Evolutionary conservation across 2,888 invertebrate species (phyloP).

Genomic region (Drosophila crucigera): DNA sequence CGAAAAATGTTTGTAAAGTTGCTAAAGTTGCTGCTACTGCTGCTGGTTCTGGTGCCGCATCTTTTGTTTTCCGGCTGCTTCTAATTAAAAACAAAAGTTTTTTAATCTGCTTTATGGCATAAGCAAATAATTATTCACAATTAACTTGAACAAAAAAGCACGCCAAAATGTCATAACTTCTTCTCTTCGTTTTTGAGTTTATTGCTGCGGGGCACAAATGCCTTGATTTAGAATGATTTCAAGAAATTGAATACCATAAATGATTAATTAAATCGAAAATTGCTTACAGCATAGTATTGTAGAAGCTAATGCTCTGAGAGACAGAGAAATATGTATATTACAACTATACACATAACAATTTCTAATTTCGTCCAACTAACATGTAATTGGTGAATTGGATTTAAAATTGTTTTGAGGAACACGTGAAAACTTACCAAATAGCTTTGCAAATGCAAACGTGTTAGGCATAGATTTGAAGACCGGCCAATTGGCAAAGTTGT

Average conservation of each 20-base stretch:
- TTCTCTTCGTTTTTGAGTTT: constrained; percentile 8
- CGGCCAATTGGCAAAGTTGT: constrained; percentile 20
- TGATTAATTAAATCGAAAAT: neutral
- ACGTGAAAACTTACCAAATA: constrained; percentile 1
- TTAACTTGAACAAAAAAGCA: constrained; percentile 62
- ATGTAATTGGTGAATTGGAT: neutral
- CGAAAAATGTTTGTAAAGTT: constrained; percentile 69
- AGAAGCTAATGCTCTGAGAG: neutral
- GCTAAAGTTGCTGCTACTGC: constrained; percentile 47
- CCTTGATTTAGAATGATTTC: constrained; percentile 3
- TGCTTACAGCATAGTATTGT: neutral
- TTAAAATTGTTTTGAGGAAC: constrained; percentile 7
- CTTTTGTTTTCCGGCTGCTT: constrained; percentile 68
- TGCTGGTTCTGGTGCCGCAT: constrained; percentile 46
- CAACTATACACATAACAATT: neutral
- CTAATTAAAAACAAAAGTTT: constrained; percentile 80
- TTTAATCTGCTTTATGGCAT: constrained; percentile 79
- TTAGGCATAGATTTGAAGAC: constrained; percentile 28
- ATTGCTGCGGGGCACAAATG: constrained; percentile 16
- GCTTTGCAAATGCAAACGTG: constrained; percentile 21
- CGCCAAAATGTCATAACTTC: constrained; percentile 49
- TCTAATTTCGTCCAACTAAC: neutral
- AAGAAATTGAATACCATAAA: neutral
- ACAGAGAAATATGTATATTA: neutral
- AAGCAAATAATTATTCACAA: constrained; percentile 77